Percentiles rank a stretch among this genome's conserved stretches.
These are phyloP conservation scores for Stomorhina lunata DNA, from an alignment of 2,888 invertebrate species.

Conservation along the genomic window DNA sequence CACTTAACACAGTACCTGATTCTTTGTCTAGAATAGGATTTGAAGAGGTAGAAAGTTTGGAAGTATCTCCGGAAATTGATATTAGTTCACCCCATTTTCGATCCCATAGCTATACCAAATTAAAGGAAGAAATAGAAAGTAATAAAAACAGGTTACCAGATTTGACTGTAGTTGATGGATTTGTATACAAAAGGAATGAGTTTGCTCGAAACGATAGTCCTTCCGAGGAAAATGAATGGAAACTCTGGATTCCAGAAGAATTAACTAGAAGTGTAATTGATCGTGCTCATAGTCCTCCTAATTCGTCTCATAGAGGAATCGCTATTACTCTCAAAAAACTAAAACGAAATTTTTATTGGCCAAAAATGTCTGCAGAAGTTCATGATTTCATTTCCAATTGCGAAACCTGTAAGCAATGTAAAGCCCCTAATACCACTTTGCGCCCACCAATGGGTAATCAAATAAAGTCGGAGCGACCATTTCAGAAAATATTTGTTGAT, in stretches of 20 bases:
- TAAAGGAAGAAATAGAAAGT: not conserved
- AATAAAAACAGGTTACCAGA: conserved; percentile 3
- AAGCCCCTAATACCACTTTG: not conserved
- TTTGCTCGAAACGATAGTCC: not conserved
- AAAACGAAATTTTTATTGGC: conserved; percentile 57
- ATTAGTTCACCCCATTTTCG: not conserved
- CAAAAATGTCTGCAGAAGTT: conserved; percentile 9
- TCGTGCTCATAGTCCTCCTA: conserved; percentile 49
- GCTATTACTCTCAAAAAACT: conserved; percentile 41
- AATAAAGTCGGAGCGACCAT: not conserved
- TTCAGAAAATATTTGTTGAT: conserved; percentile 19
- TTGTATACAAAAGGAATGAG: not conserved
- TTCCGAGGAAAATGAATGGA: not conserved
- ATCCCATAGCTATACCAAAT: not conserved
- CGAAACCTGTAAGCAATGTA: not conserved
- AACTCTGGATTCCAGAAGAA: conserved; percentile 3
- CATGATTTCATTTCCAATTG: not conserved
- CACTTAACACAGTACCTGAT: conserved; percentile 29
- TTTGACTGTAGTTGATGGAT: not conserved
- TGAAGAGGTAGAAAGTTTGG: not conserved
- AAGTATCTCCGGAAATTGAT: not conserved
- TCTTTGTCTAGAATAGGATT: conserved; percentile 1
- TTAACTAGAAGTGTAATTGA: conserved; percentile 10
- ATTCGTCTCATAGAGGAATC: conserved; percentile 29
- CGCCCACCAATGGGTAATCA: conserved; percentile 15